These are phyloP conservation scores for Drosophila orena DNA, from an alignment of 1,140 invertebrate genomes.

Conservation along the genomic window DNA sequence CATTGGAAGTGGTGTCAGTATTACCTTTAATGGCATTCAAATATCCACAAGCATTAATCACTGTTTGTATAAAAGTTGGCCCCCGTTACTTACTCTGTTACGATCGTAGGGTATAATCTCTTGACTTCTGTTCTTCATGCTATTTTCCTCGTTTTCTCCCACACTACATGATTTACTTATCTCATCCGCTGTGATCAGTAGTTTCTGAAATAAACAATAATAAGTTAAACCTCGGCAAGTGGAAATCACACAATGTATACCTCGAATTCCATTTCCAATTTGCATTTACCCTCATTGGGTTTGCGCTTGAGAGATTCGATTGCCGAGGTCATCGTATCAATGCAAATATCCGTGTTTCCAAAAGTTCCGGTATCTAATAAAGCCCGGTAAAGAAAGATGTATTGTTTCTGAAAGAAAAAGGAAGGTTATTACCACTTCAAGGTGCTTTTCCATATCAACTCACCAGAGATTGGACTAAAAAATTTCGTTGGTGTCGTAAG, in stretches of 20 bases:
- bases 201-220: constrained; percentile 87
- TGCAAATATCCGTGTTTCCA: constrained; percentile 95
- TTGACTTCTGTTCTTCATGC: constrained; percentile 94
- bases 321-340: constrained; percentile 88
- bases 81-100: constrained; percentile 90
- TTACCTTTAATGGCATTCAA: constrained; percentile 59
- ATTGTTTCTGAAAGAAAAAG: constrained; percentile 92
- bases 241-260: constrained; percentile 84
- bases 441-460: constrained; percentile 61
- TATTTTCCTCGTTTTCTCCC: constrained; percentile 93
- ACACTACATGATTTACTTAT: constrained; percentile 92
- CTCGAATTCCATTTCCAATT: constrained; percentile 94
- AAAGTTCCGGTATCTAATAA: constrained; percentile 97
- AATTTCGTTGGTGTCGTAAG: constrained; percentile 94
- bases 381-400: constrained; percentile 98
- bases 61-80: not conserved
- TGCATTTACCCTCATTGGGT: constrained; percentile 87
- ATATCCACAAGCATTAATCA: not conserved
- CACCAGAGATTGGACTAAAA: constrained; percentile 95
- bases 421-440: not conserved
- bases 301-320: constrained; percentile 89
- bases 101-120: constrained; percentile 96
- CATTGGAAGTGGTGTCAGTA: constrained; percentile 89
- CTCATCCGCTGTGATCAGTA: constrained; percentile 91
- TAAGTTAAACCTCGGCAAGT: not conserved